These are phyloP conservation scores for Zosterops hypoxanthus DNA, from an alignment of 2,113 vertebrate species.

Conservation along the genomic window DNA sequence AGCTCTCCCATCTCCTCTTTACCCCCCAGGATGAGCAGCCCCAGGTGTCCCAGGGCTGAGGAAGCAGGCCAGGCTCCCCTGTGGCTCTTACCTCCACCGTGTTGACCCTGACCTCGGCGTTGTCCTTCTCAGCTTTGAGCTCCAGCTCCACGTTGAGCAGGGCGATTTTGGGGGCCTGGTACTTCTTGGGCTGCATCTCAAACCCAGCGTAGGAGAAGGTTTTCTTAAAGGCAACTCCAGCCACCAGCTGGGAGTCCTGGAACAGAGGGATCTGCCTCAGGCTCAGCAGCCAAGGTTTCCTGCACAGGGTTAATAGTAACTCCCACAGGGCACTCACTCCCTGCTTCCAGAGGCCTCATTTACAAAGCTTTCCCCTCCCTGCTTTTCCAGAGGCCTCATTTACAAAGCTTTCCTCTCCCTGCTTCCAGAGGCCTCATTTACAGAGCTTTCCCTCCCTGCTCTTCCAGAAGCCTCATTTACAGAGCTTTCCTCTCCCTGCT, in stretches of 20 bases:
- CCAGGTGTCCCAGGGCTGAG: accelerated
- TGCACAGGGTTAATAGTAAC: neutral
- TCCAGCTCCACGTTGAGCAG: constrained; percentile 95
- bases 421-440: too few species aligned
- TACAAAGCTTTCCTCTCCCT: too few species aligned
- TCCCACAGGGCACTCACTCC: neutral
- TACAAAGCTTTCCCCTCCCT: too few species aligned
- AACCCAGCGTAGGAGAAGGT: constrained; percentile 98
- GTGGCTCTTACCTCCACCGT: constrained; percentile 82
- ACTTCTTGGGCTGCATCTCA: constrained; percentile 98
- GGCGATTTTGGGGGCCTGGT: constrained; percentile 87
- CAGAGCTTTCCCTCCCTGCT: too few species aligned
- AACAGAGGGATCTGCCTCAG: neutral
- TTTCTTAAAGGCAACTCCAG: constrained; percentile 97
- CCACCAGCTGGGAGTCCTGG: constrained; percentile 92
- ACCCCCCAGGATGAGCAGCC: neutral
- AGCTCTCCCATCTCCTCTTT: accelerated
- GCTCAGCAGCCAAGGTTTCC: neutral
- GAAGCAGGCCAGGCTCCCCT: neutral
- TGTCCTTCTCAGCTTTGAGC: constrained; percentile 97
- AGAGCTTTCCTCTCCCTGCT: too few species aligned
- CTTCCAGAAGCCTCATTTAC: too few species aligned
- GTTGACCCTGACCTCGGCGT: constrained; percentile 92
- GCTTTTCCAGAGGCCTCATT: too few species aligned
- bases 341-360: neutral